A percentile compares a stretch with the other conserved stretches of the same genome.
Conservation (phyloP, 2,113 vertebrate species). For the Tachysurus fulvidraco region DNA sequence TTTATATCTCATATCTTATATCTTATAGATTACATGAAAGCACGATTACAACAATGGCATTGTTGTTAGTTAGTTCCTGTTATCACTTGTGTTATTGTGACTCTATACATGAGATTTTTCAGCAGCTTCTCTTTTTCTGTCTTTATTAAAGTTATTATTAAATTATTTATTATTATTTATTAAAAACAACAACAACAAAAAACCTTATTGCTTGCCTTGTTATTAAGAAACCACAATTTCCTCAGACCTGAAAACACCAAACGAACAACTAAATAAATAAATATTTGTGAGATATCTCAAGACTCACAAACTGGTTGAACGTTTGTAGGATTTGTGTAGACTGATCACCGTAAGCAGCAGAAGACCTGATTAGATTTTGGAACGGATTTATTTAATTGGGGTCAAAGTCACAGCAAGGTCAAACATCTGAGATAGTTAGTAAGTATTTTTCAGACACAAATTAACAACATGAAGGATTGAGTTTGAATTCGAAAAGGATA, state of each 20-base stretch:
- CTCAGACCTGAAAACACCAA: neutral
- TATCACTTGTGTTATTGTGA: neutral
- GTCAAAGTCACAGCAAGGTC: neutral
- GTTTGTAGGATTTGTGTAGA: neutral
- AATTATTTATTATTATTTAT: no score
- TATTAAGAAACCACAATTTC: neutral
- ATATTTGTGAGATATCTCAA: neutral
- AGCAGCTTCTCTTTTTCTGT: neutral
- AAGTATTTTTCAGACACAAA: neutral
- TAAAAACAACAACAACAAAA: neutral
- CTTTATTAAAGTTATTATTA: neutral
- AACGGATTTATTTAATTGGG: neutral
- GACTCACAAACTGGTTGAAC: neutral
- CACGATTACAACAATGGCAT: no score
- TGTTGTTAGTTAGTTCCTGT: no score
- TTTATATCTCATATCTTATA: no score
- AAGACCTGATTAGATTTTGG: neutral
- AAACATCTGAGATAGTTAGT: neutral
- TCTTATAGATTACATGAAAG: no score
- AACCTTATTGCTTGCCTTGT: neutral
- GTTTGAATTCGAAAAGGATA: neutral
- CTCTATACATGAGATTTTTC: neutral
- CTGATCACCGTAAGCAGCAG: neutral
- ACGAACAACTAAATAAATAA: neutral
- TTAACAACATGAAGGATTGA: neutral